These are phyloP conservation scores for Amblyteles armatorius DNA, from an alignment of 2,888 invertebrate species.

Conservation along the genomic window DNA sequence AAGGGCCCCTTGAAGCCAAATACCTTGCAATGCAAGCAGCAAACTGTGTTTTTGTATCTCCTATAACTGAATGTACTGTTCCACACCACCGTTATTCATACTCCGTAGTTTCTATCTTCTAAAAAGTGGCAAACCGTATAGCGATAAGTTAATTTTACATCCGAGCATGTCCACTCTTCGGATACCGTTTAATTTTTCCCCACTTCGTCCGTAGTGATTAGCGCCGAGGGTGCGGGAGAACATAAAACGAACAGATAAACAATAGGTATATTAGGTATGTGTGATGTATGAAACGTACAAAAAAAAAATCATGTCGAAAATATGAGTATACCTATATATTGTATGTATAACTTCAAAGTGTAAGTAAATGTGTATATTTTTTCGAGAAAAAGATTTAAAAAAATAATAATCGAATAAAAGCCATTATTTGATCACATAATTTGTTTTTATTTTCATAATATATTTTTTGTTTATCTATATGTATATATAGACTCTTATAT, in stretches of 20 bases:
- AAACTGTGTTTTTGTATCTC: constrained; percentile 21
- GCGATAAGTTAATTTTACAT: constrained; percentile 1
- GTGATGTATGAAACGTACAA: constrained; percentile 63
- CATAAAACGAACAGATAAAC: constrained; percentile 44
- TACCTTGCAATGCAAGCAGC: background rate
- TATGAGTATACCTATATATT: constrained; percentile 43
- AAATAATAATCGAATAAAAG: constrained; percentile 60
- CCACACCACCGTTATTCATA: background rate
- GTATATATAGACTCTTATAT: constrained; percentile 52
- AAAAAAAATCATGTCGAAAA: constrained; percentile 36
- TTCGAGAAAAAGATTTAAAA: constrained; percentile 61
- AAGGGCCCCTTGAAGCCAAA: constrained; percentile 37
- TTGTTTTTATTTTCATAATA: constrained; percentile 73
- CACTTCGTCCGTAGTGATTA: constrained; percentile 27
- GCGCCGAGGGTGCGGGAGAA: constrained; percentile 13
- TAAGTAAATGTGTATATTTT: constrained; percentile 75
- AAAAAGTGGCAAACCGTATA: background rate
- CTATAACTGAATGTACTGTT: constrained; percentile 11
- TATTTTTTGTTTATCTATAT: constrained; percentile 69
- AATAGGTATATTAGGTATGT: constrained; percentile 34
- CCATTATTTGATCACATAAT: constrained; percentile 72
- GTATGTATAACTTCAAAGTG: constrained; percentile 53
- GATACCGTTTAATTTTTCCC: constrained; percentile 4
- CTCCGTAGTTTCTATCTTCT: background rate
- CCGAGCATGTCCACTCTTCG: constrained; percentile 5